Conservation (phyloP, 2,797 vertebrate species). For the Coilia nasus region DNA sequence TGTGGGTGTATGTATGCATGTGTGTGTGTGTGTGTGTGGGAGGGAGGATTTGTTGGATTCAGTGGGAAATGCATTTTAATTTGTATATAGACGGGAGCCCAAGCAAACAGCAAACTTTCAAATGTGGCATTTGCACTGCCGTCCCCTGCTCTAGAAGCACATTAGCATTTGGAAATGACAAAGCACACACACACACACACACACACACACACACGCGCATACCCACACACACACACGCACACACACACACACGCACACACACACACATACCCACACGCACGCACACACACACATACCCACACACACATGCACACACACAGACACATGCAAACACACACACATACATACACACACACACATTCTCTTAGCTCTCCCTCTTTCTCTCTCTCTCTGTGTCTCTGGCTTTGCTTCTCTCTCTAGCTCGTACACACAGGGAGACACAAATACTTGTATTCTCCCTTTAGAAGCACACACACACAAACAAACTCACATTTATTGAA, state of each 20-base stretch:
- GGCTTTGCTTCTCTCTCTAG: too few relatives aligned
- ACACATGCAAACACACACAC: conserved; percentile 7
- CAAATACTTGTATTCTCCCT: not conserved
- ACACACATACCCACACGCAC: not conserved
- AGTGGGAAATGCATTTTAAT: conserved; percentile 45
- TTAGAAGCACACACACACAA: not conserved
- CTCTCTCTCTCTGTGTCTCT: too few relatives aligned
- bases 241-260: not conserved
- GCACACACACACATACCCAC: not conserved
- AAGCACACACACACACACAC: conserved; percentile 1
- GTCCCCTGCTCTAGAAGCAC: conserved; percentile 38
- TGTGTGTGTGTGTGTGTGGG: too few relatives aligned
- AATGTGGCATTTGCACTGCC: conserved; percentile 49
- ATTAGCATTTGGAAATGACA: conserved; percentile 51
- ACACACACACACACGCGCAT: not conserved
- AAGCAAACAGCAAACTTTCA: conserved; percentile 44
- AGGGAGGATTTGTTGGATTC: conserved; percentile 30
- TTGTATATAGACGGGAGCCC: conserved; percentile 48
- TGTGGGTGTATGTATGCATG: too few relatives aligned
- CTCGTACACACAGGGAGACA: not conserved
- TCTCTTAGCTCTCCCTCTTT: not conserved
- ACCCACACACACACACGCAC: not conserved
- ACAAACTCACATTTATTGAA: too few relatives aligned
- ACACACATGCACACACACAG: conserved; percentile 33
- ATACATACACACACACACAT: not conserved